A percentile compares a stretch with the other conserved stretches of the same genome.
Conservation (phyloP, 1,140 invertebrate genomes). For the Thaumetopoea pityocampa region DNA sequence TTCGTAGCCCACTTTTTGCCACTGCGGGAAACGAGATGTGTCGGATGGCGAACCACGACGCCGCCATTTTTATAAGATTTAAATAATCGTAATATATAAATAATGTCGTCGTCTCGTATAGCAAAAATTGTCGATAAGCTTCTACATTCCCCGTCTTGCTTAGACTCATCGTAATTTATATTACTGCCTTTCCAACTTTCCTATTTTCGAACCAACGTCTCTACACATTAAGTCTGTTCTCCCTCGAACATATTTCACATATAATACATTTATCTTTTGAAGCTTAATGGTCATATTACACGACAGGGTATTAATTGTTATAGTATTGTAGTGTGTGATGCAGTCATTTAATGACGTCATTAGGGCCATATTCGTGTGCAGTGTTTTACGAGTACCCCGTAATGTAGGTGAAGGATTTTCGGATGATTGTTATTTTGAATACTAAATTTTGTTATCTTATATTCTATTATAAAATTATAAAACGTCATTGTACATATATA, state of each 20-base stretch:
- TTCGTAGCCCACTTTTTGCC: no score
- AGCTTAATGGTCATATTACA: conserved; percentile 31
- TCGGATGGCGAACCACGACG: no score
- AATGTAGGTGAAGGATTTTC: no score
- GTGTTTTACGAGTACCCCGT: no score
- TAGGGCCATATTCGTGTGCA: no score
- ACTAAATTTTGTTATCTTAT: no score
- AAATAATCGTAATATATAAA: conserved; percentile 34
- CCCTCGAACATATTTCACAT: not conserved
- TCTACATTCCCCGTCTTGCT: conserved; percentile 46
- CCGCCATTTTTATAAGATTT: not conserved
- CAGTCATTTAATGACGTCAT: conserved; percentile 11
- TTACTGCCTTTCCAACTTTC: conserved; percentile 19
- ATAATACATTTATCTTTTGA: not conserved
- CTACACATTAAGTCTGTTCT: conserved; percentile 23
- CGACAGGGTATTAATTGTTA: conserved; percentile 36
- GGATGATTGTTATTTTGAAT: no score
- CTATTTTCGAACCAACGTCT: conserved; percentile 13
- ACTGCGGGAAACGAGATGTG: no score
- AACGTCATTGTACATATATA: no score
- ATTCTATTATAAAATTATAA: no score
- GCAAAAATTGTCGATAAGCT: conserved; percentile 49
- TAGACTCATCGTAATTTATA: conserved; percentile 51
- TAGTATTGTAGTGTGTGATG: conserved; percentile 8
- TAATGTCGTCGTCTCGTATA: conserved; percentile 23